Conservation (phyloP, 2,888 invertebrate species). For the Habroteleia sp. region DNA sequence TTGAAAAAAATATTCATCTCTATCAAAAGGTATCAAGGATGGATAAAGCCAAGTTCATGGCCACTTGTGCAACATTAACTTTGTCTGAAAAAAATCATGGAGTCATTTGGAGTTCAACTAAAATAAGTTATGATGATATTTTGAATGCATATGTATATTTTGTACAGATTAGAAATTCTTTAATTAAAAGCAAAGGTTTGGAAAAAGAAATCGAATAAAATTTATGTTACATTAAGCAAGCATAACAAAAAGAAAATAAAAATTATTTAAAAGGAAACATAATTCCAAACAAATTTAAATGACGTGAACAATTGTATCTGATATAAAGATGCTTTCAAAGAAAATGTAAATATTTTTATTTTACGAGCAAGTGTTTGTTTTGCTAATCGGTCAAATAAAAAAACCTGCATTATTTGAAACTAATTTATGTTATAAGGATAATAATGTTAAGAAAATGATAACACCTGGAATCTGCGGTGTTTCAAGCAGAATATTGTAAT, state of each 20-base stretch:
- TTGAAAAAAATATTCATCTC: constrained; percentile 15
- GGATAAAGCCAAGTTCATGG: constrained; percentile 45
- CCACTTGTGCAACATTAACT: constrained; percentile 33
- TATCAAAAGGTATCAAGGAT: constrained; percentile 27
- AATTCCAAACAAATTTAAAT: constrained; percentile 6
- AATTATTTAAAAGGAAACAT: not conserved
- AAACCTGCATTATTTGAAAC: constrained; percentile 11
- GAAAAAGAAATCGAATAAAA: too few species aligned
- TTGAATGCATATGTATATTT: constrained; percentile 22
- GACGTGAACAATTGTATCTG: constrained; percentile 2
- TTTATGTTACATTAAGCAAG: too few species aligned
- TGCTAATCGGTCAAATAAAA: constrained; percentile 8
- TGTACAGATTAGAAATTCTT: too few species aligned
- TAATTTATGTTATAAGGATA: constrained; percentile 29
- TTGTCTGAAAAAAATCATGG: constrained; percentile 37
- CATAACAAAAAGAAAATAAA: too few species aligned
- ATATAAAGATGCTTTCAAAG: not conserved
- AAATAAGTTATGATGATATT: constrained; percentile 11
- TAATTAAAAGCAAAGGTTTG: too few species aligned
- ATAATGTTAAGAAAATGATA: constrained; percentile 33
- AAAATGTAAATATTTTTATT: constrained; percentile 24
- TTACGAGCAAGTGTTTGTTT: not conserved
- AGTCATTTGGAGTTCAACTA: constrained; percentile 36
- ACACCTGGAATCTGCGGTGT: constrained; percentile 4
- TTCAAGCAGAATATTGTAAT: too few species aligned